Percentiles rank a stretch among this genome's conserved stretches.
Evolutionary conservation across 2,797 vertebrate genomes (phyloP).

Genomic region (Dicrostonyx torquatus): DNA sequence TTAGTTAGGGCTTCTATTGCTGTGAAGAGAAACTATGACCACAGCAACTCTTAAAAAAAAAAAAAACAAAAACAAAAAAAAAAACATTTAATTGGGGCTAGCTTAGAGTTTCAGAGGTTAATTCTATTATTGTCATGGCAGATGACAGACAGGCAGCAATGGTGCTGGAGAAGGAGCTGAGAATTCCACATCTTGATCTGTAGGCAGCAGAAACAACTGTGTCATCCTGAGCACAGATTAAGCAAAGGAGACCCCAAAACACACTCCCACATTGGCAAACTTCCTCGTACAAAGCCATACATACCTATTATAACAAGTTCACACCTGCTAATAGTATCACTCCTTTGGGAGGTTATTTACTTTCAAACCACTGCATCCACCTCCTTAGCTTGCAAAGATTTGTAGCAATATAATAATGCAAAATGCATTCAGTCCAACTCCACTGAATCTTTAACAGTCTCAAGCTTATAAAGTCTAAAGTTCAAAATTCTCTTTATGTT

Average conservation of each 20-base stretch:
- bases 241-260: neutral
- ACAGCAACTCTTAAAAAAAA: neutral
- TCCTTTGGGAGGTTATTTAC: too few relatives aligned
- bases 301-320: too few relatives aligned
- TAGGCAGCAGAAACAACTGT: neutral
- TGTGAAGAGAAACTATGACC: neutral
- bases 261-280: too few relatives aligned
- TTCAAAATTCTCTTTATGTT: too few relatives aligned
- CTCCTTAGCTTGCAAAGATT: neutral
- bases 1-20: neutral
- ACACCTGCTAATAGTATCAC: too few relatives aligned
- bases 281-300: too few relatives aligned
- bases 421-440: neutral
- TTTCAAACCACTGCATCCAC: neutral
- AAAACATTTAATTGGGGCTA: neutral
- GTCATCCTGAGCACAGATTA: neutral
- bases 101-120: neutral
- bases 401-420: neutral
- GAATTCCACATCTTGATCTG: neutral
- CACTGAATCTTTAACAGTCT: neutral
- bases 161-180: neutral
- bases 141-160: neutral
- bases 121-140: neutral
- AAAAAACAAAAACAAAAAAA: neutral
- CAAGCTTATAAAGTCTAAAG: neutral